These are phyloP conservation scores for Melitaea cinxia DNA, from an alignment of 1,140 invertebrate genomes.

Conservation along the genomic window DNA sequence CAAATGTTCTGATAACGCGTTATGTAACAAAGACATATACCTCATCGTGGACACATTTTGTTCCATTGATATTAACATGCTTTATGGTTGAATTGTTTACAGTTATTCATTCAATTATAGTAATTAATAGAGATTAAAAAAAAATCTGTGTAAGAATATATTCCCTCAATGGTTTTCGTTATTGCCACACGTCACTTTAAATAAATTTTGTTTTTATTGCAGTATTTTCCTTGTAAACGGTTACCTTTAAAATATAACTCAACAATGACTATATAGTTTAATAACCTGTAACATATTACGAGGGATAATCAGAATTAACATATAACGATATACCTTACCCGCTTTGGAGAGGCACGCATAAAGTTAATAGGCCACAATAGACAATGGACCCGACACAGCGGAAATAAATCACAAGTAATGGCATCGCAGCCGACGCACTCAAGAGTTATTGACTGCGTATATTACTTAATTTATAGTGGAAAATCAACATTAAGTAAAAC, in stretches of 20 bases:
- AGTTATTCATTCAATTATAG: background rate
- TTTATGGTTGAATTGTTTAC: background rate
- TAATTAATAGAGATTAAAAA: background rate
- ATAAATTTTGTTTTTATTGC: background rate
- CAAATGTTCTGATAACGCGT: slow-evolving; percentile 16
- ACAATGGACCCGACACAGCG: slow-evolving; percentile 57
- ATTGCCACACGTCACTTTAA: background rate
- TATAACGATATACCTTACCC: slow-evolving; percentile 55
- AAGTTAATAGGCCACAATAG: slow-evolving; percentile 50
- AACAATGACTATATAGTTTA: slow-evolving; percentile 44
- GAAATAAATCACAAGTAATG: slow-evolving; percentile 64
- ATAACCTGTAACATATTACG: slow-evolving; percentile 48
- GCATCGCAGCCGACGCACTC: slow-evolving; percentile 52
- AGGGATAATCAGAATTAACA: slow-evolving; percentile 51
- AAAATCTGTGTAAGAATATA: background rate
- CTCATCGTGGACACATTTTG: background rate
- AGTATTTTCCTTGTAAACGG: slow-evolving; percentile 11
- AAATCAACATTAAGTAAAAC: slow-evolving; percentile 38
- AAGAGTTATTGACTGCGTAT: slow-evolving; percentile 60
- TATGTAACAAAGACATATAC: slow-evolving; percentile 12
- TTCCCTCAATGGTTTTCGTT: background rate
- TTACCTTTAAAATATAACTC: slow-evolving; percentile 51
- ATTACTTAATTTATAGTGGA: slow-evolving; percentile 48
- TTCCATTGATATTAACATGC: background rate
- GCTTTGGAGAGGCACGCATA: slow-evolving; percentile 42